A percentile compares a stretch with the other conserved stretches of the same genome.
These are phyloP conservation scores for Aphelinus certus DNA, from an alignment of 1,140 invertebrate genomes.

Conservation along the genomic window DNA sequence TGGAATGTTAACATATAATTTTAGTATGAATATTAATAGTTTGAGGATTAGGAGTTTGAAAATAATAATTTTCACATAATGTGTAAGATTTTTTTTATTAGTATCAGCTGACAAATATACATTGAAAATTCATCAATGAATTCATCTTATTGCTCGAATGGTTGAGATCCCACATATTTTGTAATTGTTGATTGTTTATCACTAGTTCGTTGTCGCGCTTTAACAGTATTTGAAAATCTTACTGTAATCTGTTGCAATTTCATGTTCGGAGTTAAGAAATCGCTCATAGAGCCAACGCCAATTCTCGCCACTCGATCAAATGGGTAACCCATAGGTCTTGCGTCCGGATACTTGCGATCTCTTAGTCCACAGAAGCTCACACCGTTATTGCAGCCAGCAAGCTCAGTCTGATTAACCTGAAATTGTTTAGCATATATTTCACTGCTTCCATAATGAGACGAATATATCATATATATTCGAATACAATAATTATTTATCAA, in stretches of 20 bases:
- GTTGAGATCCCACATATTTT: too few relatives aligned
- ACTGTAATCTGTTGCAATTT: constrained; percentile 51
- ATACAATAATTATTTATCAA: neutral
- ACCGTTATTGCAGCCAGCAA: constrained; percentile 69
- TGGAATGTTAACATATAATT: too few relatives aligned
- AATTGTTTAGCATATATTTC: neutral
- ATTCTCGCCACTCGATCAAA: constrained; percentile 69
- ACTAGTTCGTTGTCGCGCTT: constrained; percentile 3
- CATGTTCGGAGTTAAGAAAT: constrained; percentile 62
- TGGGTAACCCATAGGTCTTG: constrained; percentile 76
- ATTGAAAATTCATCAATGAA: too few relatives aligned
- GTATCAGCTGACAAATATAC: too few relatives aligned
- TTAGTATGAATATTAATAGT: too few relatives aligned
- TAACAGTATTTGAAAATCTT: constrained; percentile 57
- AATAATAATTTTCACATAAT: too few relatives aligned
- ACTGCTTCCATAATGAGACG: too few relatives aligned
- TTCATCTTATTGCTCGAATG: too few relatives aligned
- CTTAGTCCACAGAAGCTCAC: constrained; percentile 76
- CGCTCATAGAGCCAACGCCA: constrained; percentile 51
- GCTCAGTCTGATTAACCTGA: constrained; percentile 68
- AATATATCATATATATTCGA: neutral
- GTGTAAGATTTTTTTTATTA: too few relatives aligned
- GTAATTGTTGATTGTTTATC: too few relatives aligned
- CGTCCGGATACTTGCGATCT: constrained; percentile 74
- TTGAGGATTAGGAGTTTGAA: too few relatives aligned